phyloP scores from a whole-genome alignment of 2,888 invertebrate species.

The Cylindroiulus punctatus region DNA sequence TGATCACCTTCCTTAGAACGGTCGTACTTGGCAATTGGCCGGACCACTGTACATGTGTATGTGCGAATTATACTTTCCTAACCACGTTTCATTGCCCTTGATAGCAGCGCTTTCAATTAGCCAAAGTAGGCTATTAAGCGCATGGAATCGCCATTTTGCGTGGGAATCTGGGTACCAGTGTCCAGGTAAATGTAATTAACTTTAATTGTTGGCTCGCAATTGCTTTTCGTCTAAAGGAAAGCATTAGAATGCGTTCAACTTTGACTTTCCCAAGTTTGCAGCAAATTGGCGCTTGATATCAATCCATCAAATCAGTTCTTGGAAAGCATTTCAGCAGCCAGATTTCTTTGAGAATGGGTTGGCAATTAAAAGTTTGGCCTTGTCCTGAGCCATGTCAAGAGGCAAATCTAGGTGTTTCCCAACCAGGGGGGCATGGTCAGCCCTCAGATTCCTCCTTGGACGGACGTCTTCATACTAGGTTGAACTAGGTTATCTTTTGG shows the following conservation, averaged over 20 bases:
- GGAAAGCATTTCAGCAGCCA: no score
- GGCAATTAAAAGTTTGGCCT: constrained; percentile 8
- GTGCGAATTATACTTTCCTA: not conserved
- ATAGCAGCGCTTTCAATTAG: not conserved
- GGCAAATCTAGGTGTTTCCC: constrained; percentile 1
- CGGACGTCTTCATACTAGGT: not conserved
- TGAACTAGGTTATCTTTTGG: not conserved
- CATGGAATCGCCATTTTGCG: no score
- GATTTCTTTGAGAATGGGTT: not conserved
- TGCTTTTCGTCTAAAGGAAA: not conserved
- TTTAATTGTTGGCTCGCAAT: not conserved
- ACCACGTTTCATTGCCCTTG: not conserved
- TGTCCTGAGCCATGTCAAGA: not conserved
- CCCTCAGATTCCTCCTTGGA: not conserved
- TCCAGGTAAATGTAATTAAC: constrained; percentile 12
- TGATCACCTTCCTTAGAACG: no score
- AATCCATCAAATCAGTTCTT: no score
- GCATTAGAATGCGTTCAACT: not conserved
- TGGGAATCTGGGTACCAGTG: not conserved
- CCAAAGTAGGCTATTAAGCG: not conserved
- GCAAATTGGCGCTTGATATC: no score
- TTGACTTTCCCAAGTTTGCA: not conserved
- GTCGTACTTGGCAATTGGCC: no score
- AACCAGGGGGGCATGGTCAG: constrained; percentile 2
- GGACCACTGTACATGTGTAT: not conserved